These are phyloP conservation scores for Amphiduros pacificus DNA, from an alignment of 2,888 invertebrate species.

Conservation along the genomic window DNA sequence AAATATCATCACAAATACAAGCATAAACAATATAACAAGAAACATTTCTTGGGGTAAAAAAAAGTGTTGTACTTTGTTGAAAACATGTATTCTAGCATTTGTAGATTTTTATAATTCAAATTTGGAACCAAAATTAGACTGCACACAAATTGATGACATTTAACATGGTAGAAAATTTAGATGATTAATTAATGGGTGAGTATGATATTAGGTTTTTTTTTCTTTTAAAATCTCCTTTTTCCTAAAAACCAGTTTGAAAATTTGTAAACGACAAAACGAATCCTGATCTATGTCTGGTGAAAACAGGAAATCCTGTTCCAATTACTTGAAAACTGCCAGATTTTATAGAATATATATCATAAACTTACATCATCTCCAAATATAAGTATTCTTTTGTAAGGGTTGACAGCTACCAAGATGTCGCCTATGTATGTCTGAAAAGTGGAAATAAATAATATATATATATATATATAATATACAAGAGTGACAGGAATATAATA, in stretches of 20 bases:
- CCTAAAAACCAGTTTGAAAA: neutral
- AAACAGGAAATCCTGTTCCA: no score
- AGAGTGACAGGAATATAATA: no score
- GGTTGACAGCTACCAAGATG: conserved; percentile 28
- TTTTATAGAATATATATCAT: neutral
- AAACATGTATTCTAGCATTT: no score
- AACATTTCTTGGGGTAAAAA: no score
- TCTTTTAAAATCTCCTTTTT: neutral
- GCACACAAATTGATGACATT: no score
- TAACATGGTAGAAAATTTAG: neutral
- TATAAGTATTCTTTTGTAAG: conserved; percentile 22
- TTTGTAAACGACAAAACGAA: neutral
- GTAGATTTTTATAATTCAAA: no score
- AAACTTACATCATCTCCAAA: conserved; percentile 27
- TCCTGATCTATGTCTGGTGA: no score
- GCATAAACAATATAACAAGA: no score
- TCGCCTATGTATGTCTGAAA: conserved; percentile 33
- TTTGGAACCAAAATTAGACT: no score
- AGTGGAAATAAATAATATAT: neutral
- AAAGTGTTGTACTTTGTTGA: no score
- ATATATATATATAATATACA: neutral
- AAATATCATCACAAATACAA: no score
- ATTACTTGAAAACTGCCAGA: no score
- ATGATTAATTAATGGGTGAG: neutral
- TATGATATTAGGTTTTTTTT: neutral